phyloP scores from a whole-genome alignment of 30 jellyfish, hydroid and myxozoan genomes.

The Sanderia malayensis region DNA sequence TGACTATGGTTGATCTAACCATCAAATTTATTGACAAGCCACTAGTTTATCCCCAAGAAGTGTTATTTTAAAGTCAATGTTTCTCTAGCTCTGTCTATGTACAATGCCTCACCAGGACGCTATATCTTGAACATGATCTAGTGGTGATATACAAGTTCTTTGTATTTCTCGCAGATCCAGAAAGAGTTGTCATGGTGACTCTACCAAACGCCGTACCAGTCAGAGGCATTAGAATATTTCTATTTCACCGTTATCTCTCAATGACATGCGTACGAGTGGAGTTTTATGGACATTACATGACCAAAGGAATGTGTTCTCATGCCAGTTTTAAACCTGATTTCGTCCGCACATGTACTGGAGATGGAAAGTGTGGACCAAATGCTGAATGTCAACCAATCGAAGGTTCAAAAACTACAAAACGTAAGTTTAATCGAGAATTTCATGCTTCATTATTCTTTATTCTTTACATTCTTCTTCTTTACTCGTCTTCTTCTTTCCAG shows the following conservation, averaged over 20 bases:
- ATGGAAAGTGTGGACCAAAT: slow-evolving; percentile 67
- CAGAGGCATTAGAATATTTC: slow-evolving; percentile 73
- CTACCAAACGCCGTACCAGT: slow-evolving; percentile 74
- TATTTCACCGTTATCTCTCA: slow-evolving; percentile 14
- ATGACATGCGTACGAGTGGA: slow-evolving; percentile 73
- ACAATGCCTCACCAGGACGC: too few relatives aligned
- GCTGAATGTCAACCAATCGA: slow-evolving; percentile 46
- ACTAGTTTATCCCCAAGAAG: too few relatives aligned
- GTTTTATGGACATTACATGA: slow-evolving; percentile 72
- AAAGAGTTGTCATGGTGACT: slow-evolving; percentile 18
- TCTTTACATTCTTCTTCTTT: too few relatives aligned
- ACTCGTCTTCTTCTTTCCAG: too few relatives aligned
- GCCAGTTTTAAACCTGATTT: slow-evolving; percentile 37
- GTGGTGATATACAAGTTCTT: too few relatives aligned
- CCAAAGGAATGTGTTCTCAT: slow-evolving; percentile 65
- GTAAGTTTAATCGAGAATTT: too few relatives aligned
- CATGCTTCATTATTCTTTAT: too few relatives aligned
- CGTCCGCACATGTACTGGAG: slow-evolving; percentile 58
- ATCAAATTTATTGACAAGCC: too few relatives aligned
- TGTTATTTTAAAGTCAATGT: too few relatives aligned
- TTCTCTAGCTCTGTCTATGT: too few relatives aligned
- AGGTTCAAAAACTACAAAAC: not conserved
- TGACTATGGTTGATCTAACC: too few relatives aligned
- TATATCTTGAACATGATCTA: too few relatives aligned
- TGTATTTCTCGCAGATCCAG: slow-evolving; percentile 45